A percentile compares a stretch with the other conserved stretches of the same genome.
Evolutionary conservation across 2,113 vertebrate genomes (phyloP).

Genomic region (Emydura subglobosa): DNA sequence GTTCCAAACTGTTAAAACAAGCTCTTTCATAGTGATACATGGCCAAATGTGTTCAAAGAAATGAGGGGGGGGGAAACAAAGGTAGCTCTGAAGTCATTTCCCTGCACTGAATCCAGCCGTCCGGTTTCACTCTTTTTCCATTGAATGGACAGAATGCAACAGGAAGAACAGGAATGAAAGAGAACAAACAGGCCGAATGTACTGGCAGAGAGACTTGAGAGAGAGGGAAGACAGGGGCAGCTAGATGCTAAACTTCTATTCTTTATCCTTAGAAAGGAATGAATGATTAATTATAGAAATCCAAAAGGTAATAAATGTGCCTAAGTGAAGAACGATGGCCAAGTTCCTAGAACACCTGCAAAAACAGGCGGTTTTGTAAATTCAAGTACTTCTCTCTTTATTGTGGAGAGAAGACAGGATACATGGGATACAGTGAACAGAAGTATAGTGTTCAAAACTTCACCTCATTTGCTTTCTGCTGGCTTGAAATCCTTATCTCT

Average conservation of each 20-base stretch:
- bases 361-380: constrained; percentile 68
- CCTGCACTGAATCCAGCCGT: constrained; percentile 86
- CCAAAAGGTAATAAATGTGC: constrained; percentile 81
- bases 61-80: constrained; percentile 76
- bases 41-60: constrained; percentile 86
- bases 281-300: constrained; percentile 83
- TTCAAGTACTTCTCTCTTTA: constrained; percentile 17
- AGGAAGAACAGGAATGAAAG: constrained; percentile 91
- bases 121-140: constrained; percentile 86
- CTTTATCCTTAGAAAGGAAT: constrained; percentile 79
- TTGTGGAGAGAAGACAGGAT: constrained; percentile 29
- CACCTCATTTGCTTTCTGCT: constrained; percentile 72
- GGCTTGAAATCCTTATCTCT: constrained; percentile 54
- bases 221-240: constrained; percentile 66
- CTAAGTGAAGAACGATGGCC: constrained; percentile 68
- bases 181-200: constrained; percentile 85
- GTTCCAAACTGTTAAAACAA: constrained; percentile 74
- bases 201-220: constrained; percentile 83
- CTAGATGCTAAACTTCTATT: constrained; percentile 79
- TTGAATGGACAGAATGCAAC: constrained; percentile 91
- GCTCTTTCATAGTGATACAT: constrained; percentile 82
- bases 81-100: constrained; percentile 90
- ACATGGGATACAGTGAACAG: constrained; percentile 53
- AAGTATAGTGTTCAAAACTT: constrained; percentile 73
- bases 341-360: constrained; percentile 83